Evolutionary conservation across 2,113 vertebrate genomes (phyloP).

Genomic region (Gasterosteus nipponicus): DNA sequence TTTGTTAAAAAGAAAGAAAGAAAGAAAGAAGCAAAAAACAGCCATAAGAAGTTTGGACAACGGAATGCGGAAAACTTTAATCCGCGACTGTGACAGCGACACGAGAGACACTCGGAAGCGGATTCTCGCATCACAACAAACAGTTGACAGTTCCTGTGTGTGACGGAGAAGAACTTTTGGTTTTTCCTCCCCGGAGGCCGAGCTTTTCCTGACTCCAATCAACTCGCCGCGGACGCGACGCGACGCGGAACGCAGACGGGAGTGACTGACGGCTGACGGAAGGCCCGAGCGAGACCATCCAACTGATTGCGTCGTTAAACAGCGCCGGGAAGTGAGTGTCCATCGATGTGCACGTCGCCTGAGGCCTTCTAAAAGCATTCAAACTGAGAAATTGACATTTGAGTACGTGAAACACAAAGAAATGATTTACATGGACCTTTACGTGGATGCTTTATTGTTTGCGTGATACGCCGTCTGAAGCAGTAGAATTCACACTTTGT

Average conservation of each 20-base stretch:
- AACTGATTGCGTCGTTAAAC: conserved; percentile 11
- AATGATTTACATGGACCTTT: neutral
- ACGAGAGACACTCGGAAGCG: conserved; percentile 13
- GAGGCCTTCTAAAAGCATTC: neutral
- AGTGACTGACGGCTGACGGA: conserved; percentile 33
- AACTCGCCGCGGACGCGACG: conserved; percentile 40
- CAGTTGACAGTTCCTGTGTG: conserved; percentile 34
- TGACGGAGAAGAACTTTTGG: conserved; percentile 17
- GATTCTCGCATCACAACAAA: conserved; percentile 14
- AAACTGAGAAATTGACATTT: neutral
- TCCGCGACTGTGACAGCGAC: neutral
- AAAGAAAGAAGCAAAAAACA: neutral
- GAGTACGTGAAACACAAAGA: neutral
- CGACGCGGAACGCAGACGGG: conserved; percentile 35
- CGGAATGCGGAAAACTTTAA: neutral
- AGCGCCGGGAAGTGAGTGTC: neutral
- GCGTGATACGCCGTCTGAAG: neutral
- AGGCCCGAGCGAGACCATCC: conserved; percentile 8
- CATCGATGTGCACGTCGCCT: neutral
- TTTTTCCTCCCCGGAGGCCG: neutral
- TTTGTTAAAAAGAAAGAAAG: conserved; percentile 7
- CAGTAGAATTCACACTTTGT: neutral
- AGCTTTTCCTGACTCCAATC: conserved; percentile 37
- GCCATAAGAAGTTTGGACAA: neutral
- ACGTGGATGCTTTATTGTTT: neutral